Base-by-base conservation (phyloP, 2,888 invertebrate species). In the Arge pagana region DNA sequence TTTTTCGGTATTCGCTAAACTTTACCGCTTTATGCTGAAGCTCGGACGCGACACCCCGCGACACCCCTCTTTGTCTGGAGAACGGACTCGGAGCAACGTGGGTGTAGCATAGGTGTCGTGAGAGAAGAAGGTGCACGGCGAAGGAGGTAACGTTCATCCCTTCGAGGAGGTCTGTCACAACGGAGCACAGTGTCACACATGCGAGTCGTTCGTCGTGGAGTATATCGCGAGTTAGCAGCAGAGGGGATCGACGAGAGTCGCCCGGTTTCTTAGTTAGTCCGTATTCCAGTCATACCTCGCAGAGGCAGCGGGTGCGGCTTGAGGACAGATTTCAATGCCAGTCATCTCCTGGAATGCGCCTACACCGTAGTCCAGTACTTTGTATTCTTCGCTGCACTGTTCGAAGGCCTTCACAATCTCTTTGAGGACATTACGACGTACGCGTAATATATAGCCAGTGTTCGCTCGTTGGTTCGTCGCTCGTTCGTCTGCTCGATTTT, bases 311-410 rank as follows among this genome's bases (percentile, higher is more conserved):
- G 63, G 65, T 61, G 68, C 67, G 70, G 68, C 65, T 62, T 61
- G 61, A 60, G 67, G 67, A 62, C 61, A 62, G 64, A 66, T 72
- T 69, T 73, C 74, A 70, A 73, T 72, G 74, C 69, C 74, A 71
- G 72, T 70, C 73, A 72, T 73, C 74, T 70, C 66, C 65, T 59
- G 68, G 72, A 72, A 74, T 72, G 72, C 67, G 66, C 64, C 63
- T 64, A 60, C 61, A 61, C 50, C 61, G 54, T 45, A 45, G 45
- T 45, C 45, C 55, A 52, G 64, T 64, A 71, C 68, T 74, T 74
- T 66, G 70, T 74, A 74, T 74, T 74, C 73, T 55, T 55, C 53
- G 54, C 51, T 61, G 58, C 63, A 58, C 60, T 43, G 59, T 61
- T 59, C 60, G 63, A 64, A 67, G 66, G 64, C 66, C 68, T 65